These are phyloP conservation scores for Stylophora pistillata DNA, from an alignment of 64 coral and sea anemone species.

Conservation along the genomic window DNA sequence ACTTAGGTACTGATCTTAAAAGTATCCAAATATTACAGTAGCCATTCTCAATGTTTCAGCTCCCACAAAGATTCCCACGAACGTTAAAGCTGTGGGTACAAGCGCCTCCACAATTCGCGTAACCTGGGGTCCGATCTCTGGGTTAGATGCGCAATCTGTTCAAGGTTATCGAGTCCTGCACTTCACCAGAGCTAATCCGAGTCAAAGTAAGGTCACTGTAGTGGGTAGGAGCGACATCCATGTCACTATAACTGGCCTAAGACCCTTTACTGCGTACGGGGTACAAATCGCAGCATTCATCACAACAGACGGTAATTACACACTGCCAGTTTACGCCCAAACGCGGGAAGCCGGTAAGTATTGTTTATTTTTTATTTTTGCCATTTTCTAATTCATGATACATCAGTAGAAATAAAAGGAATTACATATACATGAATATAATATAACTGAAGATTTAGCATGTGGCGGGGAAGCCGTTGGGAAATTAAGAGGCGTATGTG, in stretches of 20 bases:
- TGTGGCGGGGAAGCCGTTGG: too few relatives aligned
- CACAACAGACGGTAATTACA: slow-evolving; percentile 38
- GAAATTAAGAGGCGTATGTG: too few relatives aligned
- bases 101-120: slow-evolving; percentile 18
- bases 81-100: neutral
- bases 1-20: too few relatives aligned
- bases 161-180: slow-evolving; percentile 40
- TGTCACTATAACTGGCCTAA: slow-evolving; percentile 2
- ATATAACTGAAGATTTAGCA: too few relatives aligned
- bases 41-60: neutral
- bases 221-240: neutral
- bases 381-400: too few relatives aligned
- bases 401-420: too few relatives aligned
- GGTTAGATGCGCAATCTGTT: neutral
- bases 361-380: neutral
- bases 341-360: slow-evolving; percentile 46
- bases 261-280: slow-evolving; percentile 10
- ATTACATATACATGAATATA: too few relatives aligned
- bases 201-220: neutral
- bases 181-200: neutral
- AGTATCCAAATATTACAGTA: too few relatives aligned
- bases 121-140: slow-evolving; percentile 36
- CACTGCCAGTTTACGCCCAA: slow-evolving; percentile 21
- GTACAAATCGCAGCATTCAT: slow-evolving; percentile 24
- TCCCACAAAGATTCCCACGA: neutral